A percentile compares a stretch with the other conserved stretches of the same genome.
These are phyloP conservation scores for Drosophila neotestacea DNA, from an alignment of 2,888 invertebrate species.

Conservation along the genomic window DNA sequence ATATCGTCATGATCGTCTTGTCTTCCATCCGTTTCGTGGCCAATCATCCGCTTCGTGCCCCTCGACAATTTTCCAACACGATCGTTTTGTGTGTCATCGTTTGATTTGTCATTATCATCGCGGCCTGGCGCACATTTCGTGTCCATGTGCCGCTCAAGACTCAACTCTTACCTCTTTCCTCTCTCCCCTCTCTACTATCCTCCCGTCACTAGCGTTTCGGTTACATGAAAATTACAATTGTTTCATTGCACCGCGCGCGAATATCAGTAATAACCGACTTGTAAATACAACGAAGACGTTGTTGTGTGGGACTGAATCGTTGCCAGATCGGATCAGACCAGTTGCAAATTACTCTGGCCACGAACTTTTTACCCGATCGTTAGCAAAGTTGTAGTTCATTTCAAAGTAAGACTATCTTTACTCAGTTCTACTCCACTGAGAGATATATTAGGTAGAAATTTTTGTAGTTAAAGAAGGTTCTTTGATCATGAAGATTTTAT, in stretches of 20 bases:
- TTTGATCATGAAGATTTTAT: too few species aligned
- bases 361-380: slow-evolving; percentile 35
- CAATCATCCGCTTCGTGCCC: slow-evolving; percentile 67
- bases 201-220: slow-evolving; percentile 29
- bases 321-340: slow-evolving; percentile 3
- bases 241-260: slow-evolving; percentile 54
- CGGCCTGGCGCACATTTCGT: slow-evolving; percentile 68
- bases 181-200: slow-evolving; percentile 1
- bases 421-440: background rate
- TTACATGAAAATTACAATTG: slow-evolving; percentile 80
- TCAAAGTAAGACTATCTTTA: background rate
- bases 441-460: background rate
- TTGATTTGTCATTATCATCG: slow-evolving; percentile 83
- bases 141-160: slow-evolving; percentile 40
- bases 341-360: slow-evolving; percentile 45
- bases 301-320: slow-evolving; percentile 49
- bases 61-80: slow-evolving; percentile 76
- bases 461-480: background rate
- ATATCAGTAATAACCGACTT: slow-evolving; percentile 80
- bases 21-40: slow-evolving; percentile 52
- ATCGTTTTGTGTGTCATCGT: slow-evolving; percentile 82
- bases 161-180: slow-evolving; percentile 23
- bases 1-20: slow-evolving; percentile 39
- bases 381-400: slow-evolving; percentile 9
- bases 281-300: slow-evolving; percentile 56